These are phyloP conservation scores for Catharus fuscescens DNA, from an alignment of 2,113 vertebrate species.

Conservation along the genomic window DNA sequence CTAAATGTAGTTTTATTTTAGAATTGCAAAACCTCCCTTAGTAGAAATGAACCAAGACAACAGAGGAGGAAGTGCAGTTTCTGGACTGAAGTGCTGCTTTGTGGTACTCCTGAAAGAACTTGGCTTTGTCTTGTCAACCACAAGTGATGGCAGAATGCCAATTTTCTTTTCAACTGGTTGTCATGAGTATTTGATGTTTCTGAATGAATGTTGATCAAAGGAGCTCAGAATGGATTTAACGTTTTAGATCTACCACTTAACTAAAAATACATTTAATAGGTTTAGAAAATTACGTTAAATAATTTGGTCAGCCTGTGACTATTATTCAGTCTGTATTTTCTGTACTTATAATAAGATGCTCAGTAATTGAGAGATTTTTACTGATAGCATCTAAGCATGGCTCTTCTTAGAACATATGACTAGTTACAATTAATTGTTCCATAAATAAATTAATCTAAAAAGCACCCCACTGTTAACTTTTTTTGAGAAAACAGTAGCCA, in stretches of 20 bases:
- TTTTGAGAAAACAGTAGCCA: neutral
- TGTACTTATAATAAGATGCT: neutral
- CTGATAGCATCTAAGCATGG: neutral
- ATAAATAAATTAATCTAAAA: neutral
- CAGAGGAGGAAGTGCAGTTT: neutral
- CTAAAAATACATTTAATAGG: neutral
- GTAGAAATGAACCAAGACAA: neutral
- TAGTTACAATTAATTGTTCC: neutral
- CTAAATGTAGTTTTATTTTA: neutral
- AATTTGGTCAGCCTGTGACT: neutral
- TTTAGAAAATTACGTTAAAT: neutral
- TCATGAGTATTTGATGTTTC: neutral
- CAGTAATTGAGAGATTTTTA: neutral
- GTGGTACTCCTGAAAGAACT: neutral
- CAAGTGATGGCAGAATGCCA: neutral
- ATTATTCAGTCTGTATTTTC: neutral
- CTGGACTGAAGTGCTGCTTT: neutral
- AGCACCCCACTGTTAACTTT: neutral
- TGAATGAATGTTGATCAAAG: neutral
- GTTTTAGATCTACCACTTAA: neutral
- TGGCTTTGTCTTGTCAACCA: neutral
- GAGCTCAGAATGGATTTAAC: neutral
- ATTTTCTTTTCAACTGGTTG: neutral
- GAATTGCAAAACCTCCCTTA: neutral
- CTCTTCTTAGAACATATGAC: neutral